Base-by-base conservation (phyloP, 2,113 vertebrate species). In the Chloroceryle aenea region DNA sequence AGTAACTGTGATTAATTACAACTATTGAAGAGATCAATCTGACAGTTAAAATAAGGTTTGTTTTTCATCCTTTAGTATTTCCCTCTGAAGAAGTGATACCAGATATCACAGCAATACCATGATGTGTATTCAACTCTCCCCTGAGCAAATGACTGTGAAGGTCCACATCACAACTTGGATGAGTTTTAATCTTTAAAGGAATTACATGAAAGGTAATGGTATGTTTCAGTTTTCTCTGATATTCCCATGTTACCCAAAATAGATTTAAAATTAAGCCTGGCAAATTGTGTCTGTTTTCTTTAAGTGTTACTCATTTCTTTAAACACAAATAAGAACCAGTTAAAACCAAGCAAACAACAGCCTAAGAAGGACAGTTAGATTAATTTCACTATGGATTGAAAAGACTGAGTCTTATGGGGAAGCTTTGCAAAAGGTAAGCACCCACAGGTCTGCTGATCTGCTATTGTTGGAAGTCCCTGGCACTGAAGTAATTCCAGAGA, bases 1-100 rank as follows among this genome's bases (percentile, higher is more conserved):
- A 68, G 68, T 72, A 92, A 90, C 72, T 61, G 29, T 94, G 85
- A 96, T 94, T 96, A 96, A 96, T 94, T 94, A 64, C 38, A 94
- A 52, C 45, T 61, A 90, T 88, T 78, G 79, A 90, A 83, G 80
- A 92, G 68, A 96, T 96, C 93, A 93, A 34, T 93, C 43, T 63
- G 17, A 93, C 72, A 94, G 85, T 62, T 78, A 78, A 94, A 96
- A 84, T 78, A 90, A 95, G 3, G 1, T 96, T 95, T 95, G 42
- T 86, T 93, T 96, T 94, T 47, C n/a, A 64, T 52, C 38, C 12
- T 73, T 86, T 88, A 92, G 74, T 84, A 90, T 84, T 90, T 88
- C 26, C 21, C 30, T 26, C 12, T 56, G 64, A 85, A 81, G 66
- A 89, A 63, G 32, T 59, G 23, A 75, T 48, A 30, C 20, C 43